Percentiles rank a stretch among this genome's conserved stretches.
These are phyloP conservation scores for Actenoides hombroni DNA, from an alignment of 2,113 vertebrate species.

Conservation along the genomic window DNA sequence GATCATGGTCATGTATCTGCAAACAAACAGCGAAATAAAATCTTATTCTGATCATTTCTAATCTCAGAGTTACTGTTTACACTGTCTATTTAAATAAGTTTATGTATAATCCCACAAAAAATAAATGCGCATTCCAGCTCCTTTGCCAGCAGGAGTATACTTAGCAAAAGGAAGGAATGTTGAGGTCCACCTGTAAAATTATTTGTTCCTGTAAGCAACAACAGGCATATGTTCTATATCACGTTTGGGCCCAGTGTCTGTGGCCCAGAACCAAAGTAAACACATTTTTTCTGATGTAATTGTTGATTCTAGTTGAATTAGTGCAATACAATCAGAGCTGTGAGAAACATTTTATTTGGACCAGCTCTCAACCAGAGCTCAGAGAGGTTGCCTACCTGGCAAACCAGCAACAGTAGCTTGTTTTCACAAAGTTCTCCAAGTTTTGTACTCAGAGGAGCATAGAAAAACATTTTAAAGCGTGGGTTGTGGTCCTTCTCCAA, in stretches of 20 bases:
- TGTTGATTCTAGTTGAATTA: conserved; percentile 78
- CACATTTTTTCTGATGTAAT: conserved; percentile 80
- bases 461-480: conserved; percentile 59
- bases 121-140: conserved; percentile 49
- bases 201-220: conserved; percentile 73
- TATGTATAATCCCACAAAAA: conserved; percentile 58
- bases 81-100: conserved; percentile 35
- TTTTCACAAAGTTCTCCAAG: conserved; percentile 64
- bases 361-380: conserved; percentile 55
- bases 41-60: conserved; percentile 16
- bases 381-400: conserved; percentile 69
- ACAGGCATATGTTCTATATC: conserved; percentile 79
- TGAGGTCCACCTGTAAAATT: conserved; percentile 80
- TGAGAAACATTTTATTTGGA: conserved; percentile 76
- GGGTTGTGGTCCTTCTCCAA: conserved; percentile 45
- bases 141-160: conserved; percentile 51
- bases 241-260: conserved; percentile 69
- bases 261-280: conserved; percentile 80
- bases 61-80: conserved; percentile 13
- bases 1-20: neutral
- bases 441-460: conserved; percentile 49
- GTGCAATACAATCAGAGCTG: conserved; percentile 66
- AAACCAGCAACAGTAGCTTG: conserved; percentile 65
- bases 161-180: conserved; percentile 57
- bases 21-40: conserved; percentile 3